Percentiles rank a stretch among this genome's conserved stretches.
Evolutionary conservation across 2,888 invertebrate species (phyloP).

Genomic region (Operophtera brumata): DNA sequence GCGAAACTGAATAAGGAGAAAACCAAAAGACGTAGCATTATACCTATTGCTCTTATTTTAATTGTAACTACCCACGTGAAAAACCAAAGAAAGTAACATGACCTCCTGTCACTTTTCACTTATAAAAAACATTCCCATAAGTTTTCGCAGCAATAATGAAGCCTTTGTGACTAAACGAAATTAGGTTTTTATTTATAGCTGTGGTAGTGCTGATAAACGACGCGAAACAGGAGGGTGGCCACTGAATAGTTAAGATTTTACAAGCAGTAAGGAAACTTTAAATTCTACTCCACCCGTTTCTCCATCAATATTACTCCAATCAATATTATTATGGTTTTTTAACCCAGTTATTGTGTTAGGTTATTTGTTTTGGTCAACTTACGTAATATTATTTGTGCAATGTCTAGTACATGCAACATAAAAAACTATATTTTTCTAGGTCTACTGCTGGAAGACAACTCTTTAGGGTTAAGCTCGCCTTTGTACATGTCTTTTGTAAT

Average conservation of each 20-base stretch:
- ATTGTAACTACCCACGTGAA: not conserved
- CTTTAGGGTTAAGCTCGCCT: no score
- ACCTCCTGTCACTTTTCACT: slow-evolving; percentile 19
- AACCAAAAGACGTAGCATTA: not conserved
- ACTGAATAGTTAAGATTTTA: slow-evolving; percentile 8
- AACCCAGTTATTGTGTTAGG: no score
- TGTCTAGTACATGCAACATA: no score
- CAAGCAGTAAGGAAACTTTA: not conserved
- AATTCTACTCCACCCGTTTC: no score
- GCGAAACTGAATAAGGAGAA: not conserved
- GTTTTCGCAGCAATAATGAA: slow-evolving; percentile 34
- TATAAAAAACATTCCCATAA: slow-evolving; percentile 24
- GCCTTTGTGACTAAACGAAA: slow-evolving; percentile 37
- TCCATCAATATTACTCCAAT: no score
- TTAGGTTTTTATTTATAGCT: slow-evolving; percentile 37
- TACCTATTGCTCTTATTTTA: not conserved
- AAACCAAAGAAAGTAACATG: slow-evolving; percentile 5
- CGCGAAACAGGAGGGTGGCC: slow-evolving; percentile 29
- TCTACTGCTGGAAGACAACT: no score
- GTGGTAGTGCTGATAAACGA: slow-evolving; percentile 33
- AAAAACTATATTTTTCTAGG: no score
- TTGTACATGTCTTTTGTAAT: no score
- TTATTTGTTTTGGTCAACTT: no score
- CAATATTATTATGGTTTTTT: no score
- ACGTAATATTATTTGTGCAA: no score